Base-by-base conservation (phyloP, 1,140 invertebrate genomes). In the Heliconius congener region DNA sequence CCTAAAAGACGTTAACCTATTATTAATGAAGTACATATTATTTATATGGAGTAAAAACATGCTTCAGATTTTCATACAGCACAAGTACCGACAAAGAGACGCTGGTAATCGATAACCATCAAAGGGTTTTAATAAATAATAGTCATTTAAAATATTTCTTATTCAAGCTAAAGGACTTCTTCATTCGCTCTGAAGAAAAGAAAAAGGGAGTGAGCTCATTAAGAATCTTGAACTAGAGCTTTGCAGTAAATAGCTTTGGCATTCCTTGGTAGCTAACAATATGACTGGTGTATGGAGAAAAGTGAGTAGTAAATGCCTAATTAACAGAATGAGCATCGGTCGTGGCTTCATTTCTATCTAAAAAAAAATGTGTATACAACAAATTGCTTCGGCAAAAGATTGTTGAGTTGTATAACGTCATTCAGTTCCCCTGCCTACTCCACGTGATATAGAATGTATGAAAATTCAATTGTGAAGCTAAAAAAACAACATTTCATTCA, bases 91-190 rank as follows among this genome's bases (percentile, higher is more conserved):
- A 72, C 30, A 72, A 72, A 72, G 30, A 3, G 37, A 16, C 16
- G 39, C 18, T 3, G 37, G 73, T 74, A 76, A 80, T 80, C 78
- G 80, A 83, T 83, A 81, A 83, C 70, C 60, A 83, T 83, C 82
- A 81, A 83, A 79, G 77, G 71, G 76, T 57, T 66, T 13, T 66
- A 66, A 66, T 66, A 66, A 66, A 66, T 66, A 66, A 66, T 66
- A 30, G 60, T 27, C 60, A 30, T 66, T 66, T 66, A 66, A 66
- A 66, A 66, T 66, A 66, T 66, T 66, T 66, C 27, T 66, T 30
- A 66, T 66, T 27, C 60, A 66, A 13, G 4, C 27, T 30, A 30
- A 66, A 66, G 60, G 23, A 66, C 23, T 9, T 66, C 55, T 66
- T 30, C 19, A 60, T 46, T 60, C 3, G 57, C 3, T 60, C 57